Evolutionary conservation across 2,797 vertebrate species (phyloP), one percentile per base, ranked within the genome.

Genomic region (Cercopithecus hamlyni): DNA sequence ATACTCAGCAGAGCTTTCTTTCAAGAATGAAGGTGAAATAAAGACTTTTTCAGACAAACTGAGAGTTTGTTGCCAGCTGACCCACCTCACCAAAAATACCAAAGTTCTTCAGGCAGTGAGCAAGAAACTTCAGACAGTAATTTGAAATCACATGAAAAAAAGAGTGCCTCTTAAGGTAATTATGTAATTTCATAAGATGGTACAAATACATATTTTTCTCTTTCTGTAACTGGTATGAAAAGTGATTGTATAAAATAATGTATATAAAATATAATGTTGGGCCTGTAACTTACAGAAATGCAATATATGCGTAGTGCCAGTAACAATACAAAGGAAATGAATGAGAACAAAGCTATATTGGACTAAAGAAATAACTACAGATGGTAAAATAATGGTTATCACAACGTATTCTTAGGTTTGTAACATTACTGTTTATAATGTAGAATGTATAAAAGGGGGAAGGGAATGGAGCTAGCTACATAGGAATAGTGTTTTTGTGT

Each of bases 401-500:
- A 5, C 7, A 20, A 33, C 1, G 19, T 4, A 4, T 9, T 0
- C 8, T 2, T 20, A 39, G 39, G 27, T 4, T 22, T 82, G 43
- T 43, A 7, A 1, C 20, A 0, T 19, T 11, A 0, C 26, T 9
- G 1, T 39, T 14, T 33, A 64, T 17, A 64, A 64, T 33, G 61
- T 33, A 64, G 61, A 64, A 64, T 64, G 61, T 33, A 0, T 12
- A 1, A 19, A 20, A 6, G 22, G 19, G 14, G 3, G 6, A 17
- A 7, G 13, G 24, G 70, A 27, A 4, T 3, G 33, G 26, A 4
- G 3, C 45, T 1, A 10, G 17, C 52, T 4, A 13, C 33, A 1
- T 0, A 30, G 57, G 52, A 48, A 1, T 5, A 0, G 4, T 9
- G 39, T 33, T 33, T 36, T 5, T 15, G 0, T 7, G 8, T 13